Conservation (phyloP, 1,140 invertebrate genomes). For the Ditylenchus dipsaci region DNA sequence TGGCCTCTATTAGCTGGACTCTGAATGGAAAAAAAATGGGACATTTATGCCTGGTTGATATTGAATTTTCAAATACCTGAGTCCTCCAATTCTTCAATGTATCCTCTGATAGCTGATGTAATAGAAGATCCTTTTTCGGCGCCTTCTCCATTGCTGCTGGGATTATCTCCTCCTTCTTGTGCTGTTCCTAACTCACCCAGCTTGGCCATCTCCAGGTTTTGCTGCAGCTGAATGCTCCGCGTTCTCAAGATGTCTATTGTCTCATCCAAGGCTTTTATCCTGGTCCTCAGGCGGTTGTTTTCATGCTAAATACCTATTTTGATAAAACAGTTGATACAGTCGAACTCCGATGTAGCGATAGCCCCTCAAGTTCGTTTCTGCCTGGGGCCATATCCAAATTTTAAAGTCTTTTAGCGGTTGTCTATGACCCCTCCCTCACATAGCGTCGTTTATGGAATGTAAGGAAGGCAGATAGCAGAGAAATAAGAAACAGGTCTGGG, state of each 20-base stretch:
- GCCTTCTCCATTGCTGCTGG: background rate
- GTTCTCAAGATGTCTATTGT: background rate
- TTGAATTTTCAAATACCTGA: background rate
- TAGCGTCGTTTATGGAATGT: no score
- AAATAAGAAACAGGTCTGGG: no score
- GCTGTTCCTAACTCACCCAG: background rate
- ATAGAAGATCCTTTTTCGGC: background rate
- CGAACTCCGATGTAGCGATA: no score
- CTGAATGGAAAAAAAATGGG: no score
- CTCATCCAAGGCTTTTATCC: background rate
- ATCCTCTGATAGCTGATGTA: background rate
- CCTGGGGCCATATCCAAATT: no score
- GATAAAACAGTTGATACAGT: no score
- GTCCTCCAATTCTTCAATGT: background rate
- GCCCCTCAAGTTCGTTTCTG: no score
- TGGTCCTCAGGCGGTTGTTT: background rate
- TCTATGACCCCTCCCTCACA: no score
- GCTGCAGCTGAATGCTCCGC: background rate
- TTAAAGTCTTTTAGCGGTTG: no score
- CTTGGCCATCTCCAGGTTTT: constrained; percentile 3
- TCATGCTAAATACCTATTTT: background rate
- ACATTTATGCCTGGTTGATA: no score
- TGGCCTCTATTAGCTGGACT: constrained; percentile 72
- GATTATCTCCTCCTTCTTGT: background rate
- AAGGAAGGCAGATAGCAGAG: no score